A percentile compares a stretch with the other conserved stretches of the same genome.
Conservation (phyloP, 2,113 vertebrate species). For the human region GRCh38 chr11:117150501-117151000, state of each 20-base stretch:
- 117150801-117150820: too few relatives aligned
- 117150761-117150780: background rate
- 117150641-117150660: background rate
- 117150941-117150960: too few relatives aligned
- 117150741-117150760: background rate
- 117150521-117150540: background rate
- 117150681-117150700: background rate
- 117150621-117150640: background rate
- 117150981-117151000: too few relatives aligned
- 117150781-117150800: too few relatives aligned
- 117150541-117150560: background rate
- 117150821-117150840: too few relatives aligned
- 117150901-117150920: too few relatives aligned
- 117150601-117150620: background rate
- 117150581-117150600: background rate
- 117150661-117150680: background rate
- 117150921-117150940: too few relatives aligned
- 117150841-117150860: accelerated
- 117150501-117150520: background rate
- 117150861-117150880: too few relatives aligned
- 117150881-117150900: too few relatives aligned
- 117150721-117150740: background rate
- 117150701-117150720: constrained; percentile 17
- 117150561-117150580: background rate
- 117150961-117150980: too few relatives aligned